A percentile compares a stretch with the other conserved stretches of the same genome.
phyloP scores from a whole-genome alignment of 1,140 invertebrate genomes.

The Atopsyche davidsoni region DNA sequence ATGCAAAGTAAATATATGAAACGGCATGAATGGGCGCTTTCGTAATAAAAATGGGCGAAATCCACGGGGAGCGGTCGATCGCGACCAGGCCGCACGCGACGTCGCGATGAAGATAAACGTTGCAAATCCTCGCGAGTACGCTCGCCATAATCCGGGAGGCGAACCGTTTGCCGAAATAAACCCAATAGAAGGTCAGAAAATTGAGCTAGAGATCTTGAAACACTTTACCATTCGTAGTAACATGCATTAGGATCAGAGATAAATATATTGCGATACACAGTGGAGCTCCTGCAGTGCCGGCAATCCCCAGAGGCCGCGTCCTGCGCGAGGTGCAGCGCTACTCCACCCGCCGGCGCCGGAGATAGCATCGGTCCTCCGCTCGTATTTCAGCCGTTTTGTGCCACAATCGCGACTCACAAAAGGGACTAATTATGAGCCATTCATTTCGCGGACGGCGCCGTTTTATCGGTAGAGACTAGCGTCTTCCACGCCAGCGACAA shows the following conservation, averaged over 20 bases:
- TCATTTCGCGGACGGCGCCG: constrained; percentile 16
- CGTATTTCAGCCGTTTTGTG: constrained; percentile 27
- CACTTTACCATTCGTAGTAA: too few species aligned
- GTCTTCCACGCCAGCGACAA: too few species aligned
- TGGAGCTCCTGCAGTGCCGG: too few species aligned
- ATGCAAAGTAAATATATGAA: constrained; percentile 30
- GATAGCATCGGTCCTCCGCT: constrained; percentile 15
- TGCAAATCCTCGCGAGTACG: background rate
- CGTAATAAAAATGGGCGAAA: constrained; percentile 25
- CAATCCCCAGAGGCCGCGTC: too few species aligned
- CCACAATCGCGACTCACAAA: constrained; percentile 18
- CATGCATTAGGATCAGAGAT: too few species aligned
- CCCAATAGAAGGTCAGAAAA: too few species aligned
- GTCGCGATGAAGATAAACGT: background rate
- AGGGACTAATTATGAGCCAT: constrained; percentile 29
- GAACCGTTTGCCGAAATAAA: too few species aligned
- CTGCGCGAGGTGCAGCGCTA: too few species aligned
- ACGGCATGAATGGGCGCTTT: constrained; percentile 24
- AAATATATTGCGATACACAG: too few species aligned
- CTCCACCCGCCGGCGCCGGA: constrained; percentile 6
- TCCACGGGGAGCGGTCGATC: constrained; percentile 5
- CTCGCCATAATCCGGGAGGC: too few species aligned
- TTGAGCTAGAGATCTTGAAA: too few species aligned
- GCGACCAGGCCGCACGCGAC: background rate
- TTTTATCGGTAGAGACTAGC: constrained; percentile 24